These are phyloP conservation scores for Tamandua tetradactyla DNA, from an alignment of 2,797 vertebrate genomes.

Conservation along the genomic window DNA sequence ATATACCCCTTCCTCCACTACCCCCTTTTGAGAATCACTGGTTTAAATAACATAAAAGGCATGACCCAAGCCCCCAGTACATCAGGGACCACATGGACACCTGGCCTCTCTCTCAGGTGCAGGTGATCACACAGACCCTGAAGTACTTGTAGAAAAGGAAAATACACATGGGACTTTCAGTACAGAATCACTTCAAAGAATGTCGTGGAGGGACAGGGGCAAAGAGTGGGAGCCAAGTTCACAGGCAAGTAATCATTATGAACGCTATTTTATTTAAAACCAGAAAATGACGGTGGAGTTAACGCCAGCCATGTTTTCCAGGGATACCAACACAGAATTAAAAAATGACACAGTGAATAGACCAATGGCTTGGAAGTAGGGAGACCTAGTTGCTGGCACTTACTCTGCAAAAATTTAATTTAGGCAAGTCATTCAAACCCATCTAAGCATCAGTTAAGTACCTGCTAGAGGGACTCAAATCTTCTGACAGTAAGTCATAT, in stretches of 20 bases:
- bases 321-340: not conserved
- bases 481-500: not conserved
- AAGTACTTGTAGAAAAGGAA: not conserved
- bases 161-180: not conserved
- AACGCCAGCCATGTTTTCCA: not conserved
- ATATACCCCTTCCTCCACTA: not conserved
- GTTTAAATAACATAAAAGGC: not conserved
- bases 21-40: not conserved
- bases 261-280: constrained; percentile 23
- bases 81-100: not conserved
- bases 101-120: not conserved
- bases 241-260: not conserved
- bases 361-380: not conserved
- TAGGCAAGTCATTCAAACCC: not conserved
- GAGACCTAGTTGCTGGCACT: not conserved
- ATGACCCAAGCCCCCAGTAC: not conserved
- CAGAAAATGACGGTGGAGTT: not conserved
- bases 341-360: not conserved
- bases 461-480: constrained; percentile 13
- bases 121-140: not conserved
- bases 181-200: not conserved
- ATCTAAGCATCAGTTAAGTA: not conserved
- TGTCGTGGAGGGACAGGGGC: not conserved
- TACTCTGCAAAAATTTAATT: constrained; percentile 26
- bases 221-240: not conserved